Evolutionary conservation across 2,797 vertebrate species (phyloP), one percentile per base, ranked within the genome.

Genomic region (Eleutherodactylus coqui): DNA sequence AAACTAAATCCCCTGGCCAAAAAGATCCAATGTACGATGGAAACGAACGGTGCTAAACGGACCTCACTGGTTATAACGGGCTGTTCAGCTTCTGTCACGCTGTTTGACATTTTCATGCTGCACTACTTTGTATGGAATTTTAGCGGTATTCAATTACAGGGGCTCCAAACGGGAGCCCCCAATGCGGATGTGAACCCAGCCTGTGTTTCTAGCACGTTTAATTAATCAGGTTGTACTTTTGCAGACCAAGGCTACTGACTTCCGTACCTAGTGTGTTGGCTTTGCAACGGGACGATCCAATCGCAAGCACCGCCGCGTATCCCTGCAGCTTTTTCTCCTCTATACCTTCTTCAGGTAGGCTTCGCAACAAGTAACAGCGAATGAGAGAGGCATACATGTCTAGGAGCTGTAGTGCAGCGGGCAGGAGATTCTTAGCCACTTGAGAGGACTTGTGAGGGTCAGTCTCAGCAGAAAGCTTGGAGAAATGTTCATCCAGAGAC

Each of bases 401-500:
- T 34, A 97, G 97, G 80, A 99, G 96, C 91, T 99, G 98, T 2
- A 99, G 90, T 0, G 97, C 96, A 13, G 97, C 98, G 0, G 98
- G 98, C 62, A 99, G 95, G 45, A 99, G 95, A 92, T 98, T 98
- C 93, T 97, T 99, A 79, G 97, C 97, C 88, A 98, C 96, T 91
- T 99, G 97, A 0, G 97, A 96, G 3, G 97, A 96, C 75, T 98
- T 98, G 29, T 96, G 95, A 0, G 96, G 91, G 49, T 98, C 98
- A 0, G 96, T 94, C 89, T 99, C 98, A 5, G 97, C 95, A 16
- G 96, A 96, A 88, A 98, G 93, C 90, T 98, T 99, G 75, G 97
- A 97, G 92, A 99, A 96, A 92, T 98, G 96, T 82, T 99, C 98
- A 88, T 99, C 98, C 58, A 99, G 91, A 77, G 98, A 98, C 90